Conservation (phyloP, 2,113 vertebrate genomes). For the Centropristis striata region DNA sequence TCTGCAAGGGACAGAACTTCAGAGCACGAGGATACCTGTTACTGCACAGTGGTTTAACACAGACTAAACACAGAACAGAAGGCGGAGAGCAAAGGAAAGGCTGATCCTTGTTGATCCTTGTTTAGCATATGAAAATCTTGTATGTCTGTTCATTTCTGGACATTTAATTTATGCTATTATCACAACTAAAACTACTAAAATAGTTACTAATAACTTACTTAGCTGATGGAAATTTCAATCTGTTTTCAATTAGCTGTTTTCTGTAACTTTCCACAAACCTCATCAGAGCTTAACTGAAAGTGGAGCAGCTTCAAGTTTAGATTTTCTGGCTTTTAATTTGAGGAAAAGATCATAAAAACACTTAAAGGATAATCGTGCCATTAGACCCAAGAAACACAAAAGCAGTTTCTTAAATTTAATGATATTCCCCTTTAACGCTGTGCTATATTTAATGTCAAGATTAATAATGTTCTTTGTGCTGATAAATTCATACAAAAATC, state of each 20-base stretch:
- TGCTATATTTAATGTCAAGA: slow-evolving; percentile 20
- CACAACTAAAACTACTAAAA: background rate
- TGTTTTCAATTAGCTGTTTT: slow-evolving; percentile 37
- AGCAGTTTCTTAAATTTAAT: slow-evolving; percentile 28
- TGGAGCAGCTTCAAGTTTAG: slow-evolving; percentile 19
- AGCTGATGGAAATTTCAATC: slow-evolving; percentile 38
- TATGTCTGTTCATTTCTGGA: background rate
- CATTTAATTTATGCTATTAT: too few species aligned
- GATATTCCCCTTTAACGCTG: slow-evolving; percentile 3
- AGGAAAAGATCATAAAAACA: slow-evolving; percentile 19
- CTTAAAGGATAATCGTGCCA: slow-evolving; percentile 21
- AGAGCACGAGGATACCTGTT: background rate
- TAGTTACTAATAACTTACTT: slow-evolving; percentile 8
- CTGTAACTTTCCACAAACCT: slow-evolving; percentile 31
- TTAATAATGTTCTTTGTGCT: slow-evolving; percentile 32
- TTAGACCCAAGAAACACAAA: slow-evolving; percentile 1
- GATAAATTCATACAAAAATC: slow-evolving; percentile 34
- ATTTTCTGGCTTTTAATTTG: slow-evolving; percentile 33
- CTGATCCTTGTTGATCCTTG: background rate
- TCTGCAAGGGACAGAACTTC: background rate
- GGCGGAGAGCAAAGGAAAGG: slow-evolving; percentile 7
- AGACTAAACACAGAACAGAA: slow-evolving; percentile 37
- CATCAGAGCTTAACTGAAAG: slow-evolving; percentile 18
- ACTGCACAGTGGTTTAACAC: slow-evolving; percentile 1
- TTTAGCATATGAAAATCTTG: slow-evolving; percentile 7